Evolutionary conservation across 1,140 invertebrate genomes (phyloP).

Genomic region (Trypoxylus dichotomus): DNA sequence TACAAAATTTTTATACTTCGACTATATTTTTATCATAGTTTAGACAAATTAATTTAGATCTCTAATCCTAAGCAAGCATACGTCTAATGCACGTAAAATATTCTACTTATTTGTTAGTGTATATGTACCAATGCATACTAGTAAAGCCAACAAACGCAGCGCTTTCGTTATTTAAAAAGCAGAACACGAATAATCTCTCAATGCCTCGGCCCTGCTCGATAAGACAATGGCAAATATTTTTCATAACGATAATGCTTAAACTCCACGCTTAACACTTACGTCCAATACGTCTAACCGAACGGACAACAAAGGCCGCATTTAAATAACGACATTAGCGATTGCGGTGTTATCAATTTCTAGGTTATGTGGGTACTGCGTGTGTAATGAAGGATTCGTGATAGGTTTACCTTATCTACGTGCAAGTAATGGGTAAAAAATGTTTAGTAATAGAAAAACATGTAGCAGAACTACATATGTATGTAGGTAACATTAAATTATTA

Average conservation of each 20-base stretch:
- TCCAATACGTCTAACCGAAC: not conserved
- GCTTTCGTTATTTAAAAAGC: not conserved
- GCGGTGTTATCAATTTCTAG: not conserved
- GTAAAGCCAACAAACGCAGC: not conserved
- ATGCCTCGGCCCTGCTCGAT: not conserved
- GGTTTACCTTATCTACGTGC: not conserved
- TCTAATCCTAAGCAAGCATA: too few relatives aligned
- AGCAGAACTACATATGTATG: too few relatives aligned
- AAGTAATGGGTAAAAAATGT: too few relatives aligned
- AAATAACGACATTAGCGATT: not conserved
- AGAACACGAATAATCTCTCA: not conserved
- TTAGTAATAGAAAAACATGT: too few relatives aligned
- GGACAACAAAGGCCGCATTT: not conserved
- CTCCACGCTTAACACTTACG: not conserved
- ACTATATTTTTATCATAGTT: too few relatives aligned
- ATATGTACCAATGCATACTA: not conserved
- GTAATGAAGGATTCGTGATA: not conserved
- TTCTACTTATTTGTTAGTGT: too few relatives aligned
- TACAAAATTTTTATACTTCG: too few relatives aligned
- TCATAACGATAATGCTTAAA: not conserved
- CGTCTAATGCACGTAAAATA: too few relatives aligned
- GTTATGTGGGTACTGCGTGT: not conserved
- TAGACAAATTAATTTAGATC: too few relatives aligned
- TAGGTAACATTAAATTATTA: too few relatives aligned
- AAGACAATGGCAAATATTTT: not conserved